Conservation (phyloP, 92 coral and sea anemone genomes). For the Siderastrea siderea region DNA sequence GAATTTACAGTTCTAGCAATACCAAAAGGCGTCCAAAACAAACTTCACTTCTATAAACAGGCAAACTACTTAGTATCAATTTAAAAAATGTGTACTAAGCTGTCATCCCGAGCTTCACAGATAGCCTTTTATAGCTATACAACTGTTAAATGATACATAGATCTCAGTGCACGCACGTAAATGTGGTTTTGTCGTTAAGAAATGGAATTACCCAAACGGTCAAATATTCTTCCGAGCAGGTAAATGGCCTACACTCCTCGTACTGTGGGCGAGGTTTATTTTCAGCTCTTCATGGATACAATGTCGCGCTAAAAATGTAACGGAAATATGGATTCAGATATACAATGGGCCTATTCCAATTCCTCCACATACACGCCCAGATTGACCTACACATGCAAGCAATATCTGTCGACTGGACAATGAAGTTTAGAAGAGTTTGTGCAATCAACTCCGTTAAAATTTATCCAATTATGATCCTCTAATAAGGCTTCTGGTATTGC, state of each 20-base stretch:
- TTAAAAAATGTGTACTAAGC: neutral
- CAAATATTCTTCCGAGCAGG: neutral
- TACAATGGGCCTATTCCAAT: neutral
- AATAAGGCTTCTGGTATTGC: too few species aligned
- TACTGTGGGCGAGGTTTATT: neutral
- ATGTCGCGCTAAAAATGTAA: neutral
- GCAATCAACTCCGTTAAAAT: too few species aligned
- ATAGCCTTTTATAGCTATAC: neutral
- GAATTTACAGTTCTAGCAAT: neutral
- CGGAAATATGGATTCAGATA: neutral
- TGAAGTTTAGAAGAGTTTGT: too few species aligned
- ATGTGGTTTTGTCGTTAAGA: slow-evolving; percentile 26
- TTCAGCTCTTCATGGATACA: neutral
- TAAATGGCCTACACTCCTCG: neutral
- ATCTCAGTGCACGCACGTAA: neutral
- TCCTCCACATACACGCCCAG: neutral
- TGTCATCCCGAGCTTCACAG: neutral
- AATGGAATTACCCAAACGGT: slow-evolving; percentile 23
- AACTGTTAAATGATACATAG: neutral
- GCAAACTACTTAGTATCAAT: neutral
- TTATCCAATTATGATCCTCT: too few species aligned
- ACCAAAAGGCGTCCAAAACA: neutral
- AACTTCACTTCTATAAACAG: too few species aligned
- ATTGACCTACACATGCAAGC: neutral
- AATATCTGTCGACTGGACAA: too few species aligned